Percentiles rank a stretch among this genome's conserved stretches.
Conservation (phyloP, 2,113 vertebrate species). For the Urocolius indicus region DNA sequence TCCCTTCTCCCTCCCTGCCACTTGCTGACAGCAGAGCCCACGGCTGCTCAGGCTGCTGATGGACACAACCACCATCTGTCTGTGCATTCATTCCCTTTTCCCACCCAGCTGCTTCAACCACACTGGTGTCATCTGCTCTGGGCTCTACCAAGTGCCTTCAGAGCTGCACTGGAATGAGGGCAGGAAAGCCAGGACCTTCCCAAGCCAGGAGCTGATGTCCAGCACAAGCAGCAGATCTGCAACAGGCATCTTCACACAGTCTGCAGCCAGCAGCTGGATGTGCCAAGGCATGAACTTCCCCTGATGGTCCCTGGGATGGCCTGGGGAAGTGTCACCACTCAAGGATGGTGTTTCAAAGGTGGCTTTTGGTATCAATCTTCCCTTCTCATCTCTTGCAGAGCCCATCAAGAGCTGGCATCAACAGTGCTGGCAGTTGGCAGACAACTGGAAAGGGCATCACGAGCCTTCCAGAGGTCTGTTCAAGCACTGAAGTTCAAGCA, state of each 20-base stretch:
- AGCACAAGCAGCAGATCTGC: neutral
- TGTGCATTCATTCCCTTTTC: rapidly evolving
- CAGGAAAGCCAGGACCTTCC: neutral
- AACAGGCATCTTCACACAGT: neutral
- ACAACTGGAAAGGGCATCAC: neutral
- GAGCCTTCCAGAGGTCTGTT: rapidly evolving
- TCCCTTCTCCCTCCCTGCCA: rapidly evolving
- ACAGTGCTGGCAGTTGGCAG: neutral
- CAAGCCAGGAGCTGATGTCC: neutral
- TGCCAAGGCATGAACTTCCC: neutral
- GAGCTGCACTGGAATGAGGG: neutral
- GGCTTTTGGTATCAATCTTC: rapidly evolving
- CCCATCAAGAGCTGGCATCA: rapidly evolving
- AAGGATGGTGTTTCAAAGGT: neutral
- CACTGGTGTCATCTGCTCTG: rapidly evolving
- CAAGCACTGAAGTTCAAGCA: neutral
- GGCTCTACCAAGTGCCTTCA: neutral
- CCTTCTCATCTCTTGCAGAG: neutral
- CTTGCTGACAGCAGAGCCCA: neutral
- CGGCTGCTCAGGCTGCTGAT: rapidly evolving
- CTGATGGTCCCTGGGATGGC: neutral
- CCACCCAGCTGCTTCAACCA: rapidly evolving
- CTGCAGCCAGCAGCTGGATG: neutral
- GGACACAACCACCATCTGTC: neutral
- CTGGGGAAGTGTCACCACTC: neutral